Evolutionary conservation across 2,888 invertebrate species (phyloP).

Genomic region (Diplolepis rosae): DNA sequence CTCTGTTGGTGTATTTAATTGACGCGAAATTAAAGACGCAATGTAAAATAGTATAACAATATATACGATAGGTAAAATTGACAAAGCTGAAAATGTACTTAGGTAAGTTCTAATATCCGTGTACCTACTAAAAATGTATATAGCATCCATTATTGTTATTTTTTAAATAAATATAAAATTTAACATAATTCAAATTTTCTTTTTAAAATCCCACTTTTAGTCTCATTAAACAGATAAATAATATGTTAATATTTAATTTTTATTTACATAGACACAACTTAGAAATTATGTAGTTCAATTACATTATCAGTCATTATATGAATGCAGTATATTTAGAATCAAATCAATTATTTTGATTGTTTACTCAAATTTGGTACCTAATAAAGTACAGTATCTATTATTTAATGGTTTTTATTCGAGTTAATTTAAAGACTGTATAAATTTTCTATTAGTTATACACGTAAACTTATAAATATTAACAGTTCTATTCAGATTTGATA

Average conservation of each 20-base stretch:
- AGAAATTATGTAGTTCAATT: neutral
- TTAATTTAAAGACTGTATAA: neutral
- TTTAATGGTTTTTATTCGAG: neutral
- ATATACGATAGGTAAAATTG: neutral
- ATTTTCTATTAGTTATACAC: too few relatives aligned
- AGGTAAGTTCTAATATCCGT: conserved; percentile 7
- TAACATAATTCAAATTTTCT: neutral
- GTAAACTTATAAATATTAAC: too few relatives aligned
- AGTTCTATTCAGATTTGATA: too few relatives aligned
- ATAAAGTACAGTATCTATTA: neutral
- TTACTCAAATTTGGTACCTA: neutral
- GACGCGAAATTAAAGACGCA: neutral
- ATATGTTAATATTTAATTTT: neutral
- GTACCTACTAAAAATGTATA: conserved; percentile 20
- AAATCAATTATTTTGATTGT: neutral
- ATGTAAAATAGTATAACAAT: neutral
- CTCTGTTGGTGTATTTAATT: neutral
- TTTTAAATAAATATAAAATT: conserved; percentile 11
- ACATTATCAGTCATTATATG: conserved; percentile 4
- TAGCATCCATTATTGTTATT: conserved; percentile 16
- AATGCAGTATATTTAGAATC: neutral
- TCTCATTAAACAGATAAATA: neutral
- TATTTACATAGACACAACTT: conserved; percentile 1
- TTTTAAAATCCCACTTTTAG: neutral
- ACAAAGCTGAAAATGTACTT: neutral